phyloP scores from a whole-genome alignment of 2,888 invertebrate genomes.

The Ectemnius cavifrons region DNA sequence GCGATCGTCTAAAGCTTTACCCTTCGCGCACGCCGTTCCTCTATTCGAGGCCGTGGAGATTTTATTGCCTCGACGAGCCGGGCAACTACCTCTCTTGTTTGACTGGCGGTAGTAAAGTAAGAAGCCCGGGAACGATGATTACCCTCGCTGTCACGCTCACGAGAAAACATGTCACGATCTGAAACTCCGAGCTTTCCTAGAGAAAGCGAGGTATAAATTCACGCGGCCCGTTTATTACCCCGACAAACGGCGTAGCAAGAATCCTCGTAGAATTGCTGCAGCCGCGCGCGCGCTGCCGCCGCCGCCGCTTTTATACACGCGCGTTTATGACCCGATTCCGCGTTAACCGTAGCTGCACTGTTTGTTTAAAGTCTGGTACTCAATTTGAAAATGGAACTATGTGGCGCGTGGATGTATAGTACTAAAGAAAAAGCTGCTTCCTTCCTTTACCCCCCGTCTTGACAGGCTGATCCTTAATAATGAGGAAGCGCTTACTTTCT shows the following conservation, averaged over 20 bases:
- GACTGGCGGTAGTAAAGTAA: slow-evolving; percentile 51
- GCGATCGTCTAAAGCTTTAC: slow-evolving; percentile 48
- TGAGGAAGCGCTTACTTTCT: slow-evolving; percentile 60
- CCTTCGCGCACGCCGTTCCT: slow-evolving; percentile 35
- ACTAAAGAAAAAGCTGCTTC: neutral
- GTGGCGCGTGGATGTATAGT: neutral
- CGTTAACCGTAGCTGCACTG: slow-evolving; percentile 5
- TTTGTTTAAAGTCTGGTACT: neutral
- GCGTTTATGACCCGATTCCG: neutral
- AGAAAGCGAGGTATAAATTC: slow-evolving; percentile 48
- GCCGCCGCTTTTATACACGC: neutral
- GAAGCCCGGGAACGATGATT: slow-evolving; percentile 46
- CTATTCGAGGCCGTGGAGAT: slow-evolving; percentile 35
- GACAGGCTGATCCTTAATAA: neutral
- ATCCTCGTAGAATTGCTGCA: slow-evolving; percentile 17
- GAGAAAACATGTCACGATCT: slow-evolving; percentile 59
- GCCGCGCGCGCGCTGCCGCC: no score
- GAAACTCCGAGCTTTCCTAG: slow-evolving; percentile 43
- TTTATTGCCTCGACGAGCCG: slow-evolving; percentile 49
- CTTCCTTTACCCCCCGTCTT: neutral
- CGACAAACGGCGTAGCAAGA: neutral
- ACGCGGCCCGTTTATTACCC: slow-evolving; percentile 32
- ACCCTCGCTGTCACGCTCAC: slow-evolving; percentile 52
- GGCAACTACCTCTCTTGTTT: slow-evolving; percentile 48
- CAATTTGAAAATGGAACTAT: neutral